Evolutionary conservation across 2,113 vertebrate species (phyloP), one percentile per base, ranked within the genome.

Genomic region (Aptenodytes patagonicus): DNA sequence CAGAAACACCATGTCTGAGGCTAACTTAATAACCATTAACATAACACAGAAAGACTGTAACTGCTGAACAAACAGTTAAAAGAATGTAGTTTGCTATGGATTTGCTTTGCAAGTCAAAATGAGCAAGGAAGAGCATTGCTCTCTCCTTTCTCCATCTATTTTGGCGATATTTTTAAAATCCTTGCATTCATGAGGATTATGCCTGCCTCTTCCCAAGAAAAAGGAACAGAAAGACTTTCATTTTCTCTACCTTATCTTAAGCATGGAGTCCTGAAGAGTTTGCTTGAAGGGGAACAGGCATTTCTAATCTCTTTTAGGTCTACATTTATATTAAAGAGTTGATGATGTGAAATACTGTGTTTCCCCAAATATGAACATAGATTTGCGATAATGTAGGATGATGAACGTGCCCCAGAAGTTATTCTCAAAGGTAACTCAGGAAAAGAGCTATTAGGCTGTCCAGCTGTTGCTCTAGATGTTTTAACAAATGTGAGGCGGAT

Each of bases 41-140:
- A 21, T 32, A 77, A 73, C 29, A 91, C 24, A 85, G 60, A 40
- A 81, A 47, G 34, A 40, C 19, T 61, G 17, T 40, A 94, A 60
- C 22, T 36, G 17, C 21, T 83, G 40, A 93, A 55, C 8, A 80
- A 92, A 40, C 8, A 46, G 25, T 70, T 89, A 65, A 66, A 84
- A 95, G 2, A 70, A 73, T 62, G 17, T n/a, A 20, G 10, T 44
- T 89, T 87, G 24, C 14, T 68, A 44, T 36, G 28, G 28, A 80
- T 90, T 83, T 95, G 55, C 68, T 93, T 83, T 83, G 46, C 34
- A 85, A 80, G 47, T 31, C 36, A 89, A 89, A 96, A 91, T 61
- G 38, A 80, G 36, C 32, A 79, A 51, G 42, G 32, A 58, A 89
- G 18, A 46, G 5, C 24, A 69, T 47, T 79, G 20, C 4, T 85